A percentile compares a stretch with the other conserved stretches of the same genome.
Evolutionary conservation across 2,888 invertebrate species (phyloP).

Genomic region (Actias luna): DNA sequence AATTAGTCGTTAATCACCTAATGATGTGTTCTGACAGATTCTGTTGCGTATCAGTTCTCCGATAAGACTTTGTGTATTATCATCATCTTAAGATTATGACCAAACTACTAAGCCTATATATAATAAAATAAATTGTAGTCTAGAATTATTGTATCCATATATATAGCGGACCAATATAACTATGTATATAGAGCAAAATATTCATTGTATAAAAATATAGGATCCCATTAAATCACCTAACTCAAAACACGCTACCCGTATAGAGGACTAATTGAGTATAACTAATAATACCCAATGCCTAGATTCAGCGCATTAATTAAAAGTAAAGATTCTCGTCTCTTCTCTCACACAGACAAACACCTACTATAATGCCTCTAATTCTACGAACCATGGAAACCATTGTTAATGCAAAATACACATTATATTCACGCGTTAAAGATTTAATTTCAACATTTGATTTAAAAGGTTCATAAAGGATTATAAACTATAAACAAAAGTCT

Average conservation of each 20-base stretch:
- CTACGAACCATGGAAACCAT: constrained; percentile 42
- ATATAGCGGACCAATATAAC: background rate
- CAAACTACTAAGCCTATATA: too few relatives aligned
- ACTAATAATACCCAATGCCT: constrained; percentile 62
- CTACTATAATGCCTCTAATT: constrained; percentile 58
- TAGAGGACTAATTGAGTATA: constrained; percentile 72
- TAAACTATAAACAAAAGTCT: constrained; percentile 56
- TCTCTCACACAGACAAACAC: constrained; percentile 65
- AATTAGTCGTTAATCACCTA: too few relatives aligned
- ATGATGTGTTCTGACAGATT: too few relatives aligned
- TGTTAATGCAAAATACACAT: constrained; percentile 65
- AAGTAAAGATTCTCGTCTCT: constrained; percentile 74
- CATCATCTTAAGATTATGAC: too few relatives aligned
- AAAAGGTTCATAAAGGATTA: constrained; percentile 43
- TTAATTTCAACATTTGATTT: constrained; percentile 55
- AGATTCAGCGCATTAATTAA: constrained; percentile 76
- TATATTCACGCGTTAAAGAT: constrained; percentile 60
- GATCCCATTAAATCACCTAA: constrained; percentile 66
- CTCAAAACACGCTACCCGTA: constrained; percentile 74
- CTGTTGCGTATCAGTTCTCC: too few relatives aligned
- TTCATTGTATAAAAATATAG: constrained; percentile 62
- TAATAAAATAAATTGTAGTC: too few relatives aligned
- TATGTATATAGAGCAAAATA: constrained; percentile 35
- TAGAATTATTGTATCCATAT: too few relatives aligned
- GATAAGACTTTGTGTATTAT: too few relatives aligned